Evolutionary conservation across 2,797 vertebrate species (phyloP).

Genomic region (Phrynocephalus vlangalii): DNA sequence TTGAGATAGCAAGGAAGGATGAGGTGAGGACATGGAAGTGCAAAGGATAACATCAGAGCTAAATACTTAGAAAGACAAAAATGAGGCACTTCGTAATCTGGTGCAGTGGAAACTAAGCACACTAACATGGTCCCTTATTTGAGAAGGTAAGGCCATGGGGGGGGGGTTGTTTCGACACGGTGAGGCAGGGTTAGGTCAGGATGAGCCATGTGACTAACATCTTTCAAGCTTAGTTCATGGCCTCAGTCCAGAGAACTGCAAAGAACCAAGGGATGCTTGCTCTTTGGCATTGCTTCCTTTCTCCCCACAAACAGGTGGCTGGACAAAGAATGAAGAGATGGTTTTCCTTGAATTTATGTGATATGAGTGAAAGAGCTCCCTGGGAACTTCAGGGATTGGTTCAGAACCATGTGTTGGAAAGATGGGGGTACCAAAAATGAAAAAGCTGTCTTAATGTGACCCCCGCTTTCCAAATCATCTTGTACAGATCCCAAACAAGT

Average conservation of each 20-base stretch:
- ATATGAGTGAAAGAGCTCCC: not conserved
- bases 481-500: not conserved
- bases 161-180: not conserved
- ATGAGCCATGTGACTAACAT: not conserved
- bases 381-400: not conserved
- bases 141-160: not conserved
- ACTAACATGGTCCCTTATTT: not conserved
- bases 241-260: not conserved
- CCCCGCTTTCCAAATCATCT: not conserved
- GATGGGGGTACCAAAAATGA: not conserved
- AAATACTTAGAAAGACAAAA: not conserved
- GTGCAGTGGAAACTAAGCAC: not conserved
- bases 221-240: not conserved
- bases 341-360: not conserved
- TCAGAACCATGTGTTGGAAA: not conserved
- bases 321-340: not conserved
- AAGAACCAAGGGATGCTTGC: not conserved
- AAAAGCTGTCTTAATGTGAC: not conserved
- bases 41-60: not conserved
- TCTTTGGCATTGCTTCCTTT: not conserved
- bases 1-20: not conserved
- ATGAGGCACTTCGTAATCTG: not conserved
- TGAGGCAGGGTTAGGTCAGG: not conserved
- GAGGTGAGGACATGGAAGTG: not conserved
- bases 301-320: not conserved